Conservation (phyloP, 1,140 invertebrate species). For the Tenebrio molitor region DNA sequence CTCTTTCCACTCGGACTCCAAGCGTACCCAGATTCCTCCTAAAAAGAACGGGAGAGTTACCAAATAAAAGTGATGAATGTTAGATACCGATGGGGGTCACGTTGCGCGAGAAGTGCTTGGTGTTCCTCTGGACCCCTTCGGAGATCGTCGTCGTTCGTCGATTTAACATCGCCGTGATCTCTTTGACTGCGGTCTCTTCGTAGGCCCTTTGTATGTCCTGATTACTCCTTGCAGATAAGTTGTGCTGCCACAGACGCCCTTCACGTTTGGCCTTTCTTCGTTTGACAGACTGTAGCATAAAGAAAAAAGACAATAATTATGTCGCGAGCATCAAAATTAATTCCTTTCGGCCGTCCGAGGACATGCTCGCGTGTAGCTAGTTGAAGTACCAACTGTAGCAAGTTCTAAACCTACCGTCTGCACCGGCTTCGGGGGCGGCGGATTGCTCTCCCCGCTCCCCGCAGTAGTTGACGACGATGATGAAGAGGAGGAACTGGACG, state of each 20-base stretch:
- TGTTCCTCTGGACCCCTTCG: constrained; percentile 47
- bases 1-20: constrained; percentile 82
- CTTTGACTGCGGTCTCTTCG: constrained; percentile 80
- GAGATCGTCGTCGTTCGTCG: constrained; percentile 65
- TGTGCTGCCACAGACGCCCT: constrained; percentile 77
- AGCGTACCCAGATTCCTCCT: constrained; percentile 79
- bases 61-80: background rate
- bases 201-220: constrained; percentile 87
- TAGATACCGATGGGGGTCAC: constrained; percentile 69
- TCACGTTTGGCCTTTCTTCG: constrained; percentile 50
- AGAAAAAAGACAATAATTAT: too few species aligned
- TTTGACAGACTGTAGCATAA: too few species aligned
- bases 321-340: too few species aligned
- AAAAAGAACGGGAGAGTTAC: constrained; percentile 46
- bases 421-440: constrained; percentile 44
- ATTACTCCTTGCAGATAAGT: constrained; percentile 82
- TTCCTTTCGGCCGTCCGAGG: too few species aligned
- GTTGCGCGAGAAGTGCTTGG: constrained; percentile 55
- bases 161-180: constrained; percentile 76
- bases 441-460: constrained; percentile 56
- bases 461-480: constrained; percentile 27
- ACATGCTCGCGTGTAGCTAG: too few species aligned
- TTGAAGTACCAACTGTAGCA: too few species aligned
- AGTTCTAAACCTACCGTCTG: too few species aligned
- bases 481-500: background rate